Evolutionary conservation across 2,888 invertebrate species (phyloP), one percentile per base, ranked within the genome.

Genomic region (Heliconius ismenius): DNA sequence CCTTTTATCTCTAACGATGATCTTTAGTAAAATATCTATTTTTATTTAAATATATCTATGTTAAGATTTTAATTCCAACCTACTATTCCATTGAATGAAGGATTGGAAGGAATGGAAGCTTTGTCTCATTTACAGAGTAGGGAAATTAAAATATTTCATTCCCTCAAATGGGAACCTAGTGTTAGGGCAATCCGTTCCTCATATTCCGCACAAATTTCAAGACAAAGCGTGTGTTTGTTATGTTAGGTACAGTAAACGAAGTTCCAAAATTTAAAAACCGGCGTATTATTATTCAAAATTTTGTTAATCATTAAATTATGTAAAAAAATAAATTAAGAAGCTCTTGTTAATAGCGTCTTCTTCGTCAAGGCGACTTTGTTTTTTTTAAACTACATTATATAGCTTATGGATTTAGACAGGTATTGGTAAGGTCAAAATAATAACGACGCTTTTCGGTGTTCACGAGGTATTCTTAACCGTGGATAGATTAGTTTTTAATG

Each of bases 401-500:
- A 60, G 43, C 15, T 70, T 36, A 58, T 36, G 11, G 58, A 73
- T 32, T 69, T 74, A 73, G 62, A 74, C 62, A 70, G 28, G 63
- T 73, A 62, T 76, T 72, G 64, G 65, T 75, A 78, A 76, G 78
- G 74, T 76, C 72, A 78, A 58, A 32, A 60, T 73, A 69, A 39
- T 54, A 73, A 73, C 43, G 62, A 76, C 74, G 36, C 18, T 65
- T 54, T 64, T 39, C 6, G 7, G 49, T 72, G 43, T 76, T 73
- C 67, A 73, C 26, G 62, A 58, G 64, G 43, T 60, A 43, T 64
- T 69, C 65, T 74, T 72, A 67, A 78, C 78, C 78, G 36, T 76
- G 78, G 54, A 36, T 63, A 60, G 54, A 72, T 76, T 72, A 24
- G 65, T 78, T 78, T 76, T 73, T 76, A 76, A 78, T 74, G 62